Conservation (phyloP, 2,797 vertebrate genomes). For the Chelidonichthys spinosus region DNA sequence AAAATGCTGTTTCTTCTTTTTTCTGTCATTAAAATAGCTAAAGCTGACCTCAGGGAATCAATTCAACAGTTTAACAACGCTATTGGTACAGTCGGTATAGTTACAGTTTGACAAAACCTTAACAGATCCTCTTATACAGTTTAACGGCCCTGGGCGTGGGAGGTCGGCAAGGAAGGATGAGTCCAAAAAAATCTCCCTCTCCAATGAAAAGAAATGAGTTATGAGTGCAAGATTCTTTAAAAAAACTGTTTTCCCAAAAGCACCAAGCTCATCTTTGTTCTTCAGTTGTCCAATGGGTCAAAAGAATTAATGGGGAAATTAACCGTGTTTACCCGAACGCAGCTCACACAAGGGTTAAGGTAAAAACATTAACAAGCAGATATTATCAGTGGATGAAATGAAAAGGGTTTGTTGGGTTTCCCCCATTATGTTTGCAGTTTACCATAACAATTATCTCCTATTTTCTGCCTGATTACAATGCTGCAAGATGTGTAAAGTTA, state of each 20-base stretch:
- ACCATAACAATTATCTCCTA: not conserved
- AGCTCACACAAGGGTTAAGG: conserved; percentile 5
- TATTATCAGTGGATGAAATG: conserved; percentile 17
- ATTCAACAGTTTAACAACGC: conserved; percentile 53
- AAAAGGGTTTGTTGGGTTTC: conserved; percentile 23
- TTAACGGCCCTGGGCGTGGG: conserved; percentile 61
- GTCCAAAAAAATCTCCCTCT: conserved; percentile 19
- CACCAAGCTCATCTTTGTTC: conserved; percentile 64
- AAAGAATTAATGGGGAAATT: conserved; percentile 19
- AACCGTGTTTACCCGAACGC: conserved; percentile 7
- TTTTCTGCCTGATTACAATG: conserved; percentile 13
- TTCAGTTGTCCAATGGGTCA: conserved; percentile 21
- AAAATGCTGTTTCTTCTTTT: conserved; percentile 66
- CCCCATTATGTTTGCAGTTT: conserved; percentile 12
- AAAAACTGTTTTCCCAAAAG: conserved; percentile 47
- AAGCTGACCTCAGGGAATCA: conserved; percentile 61
- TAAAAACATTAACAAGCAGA: conserved; percentile 19
- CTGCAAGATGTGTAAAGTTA: conserved; percentile 15
- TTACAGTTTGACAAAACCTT: conserved; percentile 53
- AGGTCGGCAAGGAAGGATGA: conserved; percentile 22
- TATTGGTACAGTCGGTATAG: conserved; percentile 51
- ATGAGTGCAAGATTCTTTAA: conserved; percentile 17
- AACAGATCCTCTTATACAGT: conserved; percentile 49
- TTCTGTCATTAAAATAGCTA: conserved; percentile 74
- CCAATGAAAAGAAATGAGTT: conserved; percentile 32